phyloP scores from a whole-genome alignment of 2,113 vertebrate genomes.

The Pollachius pollachius region DNA sequence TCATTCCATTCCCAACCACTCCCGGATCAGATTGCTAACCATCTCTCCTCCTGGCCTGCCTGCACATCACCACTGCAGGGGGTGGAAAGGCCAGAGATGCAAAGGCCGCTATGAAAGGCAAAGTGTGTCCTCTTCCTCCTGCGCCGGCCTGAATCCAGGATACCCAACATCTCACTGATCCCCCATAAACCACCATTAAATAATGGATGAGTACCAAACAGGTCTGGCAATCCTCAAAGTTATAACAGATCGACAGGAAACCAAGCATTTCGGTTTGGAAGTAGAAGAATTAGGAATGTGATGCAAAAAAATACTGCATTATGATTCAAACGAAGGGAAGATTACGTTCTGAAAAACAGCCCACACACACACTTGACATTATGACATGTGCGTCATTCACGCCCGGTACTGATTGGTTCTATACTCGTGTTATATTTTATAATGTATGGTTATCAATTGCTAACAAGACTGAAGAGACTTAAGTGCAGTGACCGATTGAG shows the following conservation, averaged over 20 bases:
- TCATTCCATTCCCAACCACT: not conserved
- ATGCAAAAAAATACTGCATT: too few relatives aligned
- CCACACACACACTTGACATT: not conserved
- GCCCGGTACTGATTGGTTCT: not conserved
- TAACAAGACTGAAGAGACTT: not conserved
- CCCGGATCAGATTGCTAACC: not conserved
- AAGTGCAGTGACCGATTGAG: not conserved
- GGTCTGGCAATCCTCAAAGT: too few relatives aligned
- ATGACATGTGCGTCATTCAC: too few relatives aligned
- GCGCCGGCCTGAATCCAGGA: too few relatives aligned
- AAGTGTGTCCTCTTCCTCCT: too few relatives aligned
- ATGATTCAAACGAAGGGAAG: not conserved
- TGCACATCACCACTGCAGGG: too few relatives aligned
- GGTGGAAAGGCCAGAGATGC: too few relatives aligned
- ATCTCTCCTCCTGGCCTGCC: too few relatives aligned
- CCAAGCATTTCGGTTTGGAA: not conserved
- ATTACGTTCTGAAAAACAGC: slow-evolving; percentile 16
- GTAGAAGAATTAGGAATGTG: not conserved
- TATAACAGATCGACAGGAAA: not conserved
- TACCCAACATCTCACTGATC: too few relatives aligned
- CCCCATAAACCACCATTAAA: too few relatives aligned
- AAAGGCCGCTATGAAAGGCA: too few relatives aligned
- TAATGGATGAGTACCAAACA: too few relatives aligned
- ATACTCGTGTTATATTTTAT: not conserved
- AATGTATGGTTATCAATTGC: not conserved